Conservation (phyloP, 1,140 invertebrate genomes). For the Orius insidiosus region DNA sequence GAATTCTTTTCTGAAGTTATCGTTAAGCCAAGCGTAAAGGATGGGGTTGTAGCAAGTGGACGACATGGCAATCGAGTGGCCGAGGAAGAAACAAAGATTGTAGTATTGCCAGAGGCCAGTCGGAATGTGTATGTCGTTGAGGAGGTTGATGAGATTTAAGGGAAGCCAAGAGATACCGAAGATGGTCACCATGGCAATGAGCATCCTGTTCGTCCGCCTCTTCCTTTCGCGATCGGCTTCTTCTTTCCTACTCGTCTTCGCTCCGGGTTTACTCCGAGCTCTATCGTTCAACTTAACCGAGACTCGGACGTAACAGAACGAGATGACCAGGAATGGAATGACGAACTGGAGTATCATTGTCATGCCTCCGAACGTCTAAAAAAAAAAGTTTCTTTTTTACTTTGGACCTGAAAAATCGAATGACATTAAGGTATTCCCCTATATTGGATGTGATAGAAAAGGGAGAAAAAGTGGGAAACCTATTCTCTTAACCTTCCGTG, state of each 20-base stretch:
- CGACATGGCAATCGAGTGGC: conserved; percentile 86
- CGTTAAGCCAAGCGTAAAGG: conserved; percentile 96
- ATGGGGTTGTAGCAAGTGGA: conserved; percentile 92
- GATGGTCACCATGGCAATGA: conserved; percentile 91
- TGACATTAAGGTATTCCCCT: too few relatives aligned
- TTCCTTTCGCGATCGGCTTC: conserved; percentile 37
- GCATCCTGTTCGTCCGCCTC: conserved; percentile 44
- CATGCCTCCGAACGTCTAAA: conserved; percentile 61
- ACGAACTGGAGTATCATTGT: conserved; percentile 87
- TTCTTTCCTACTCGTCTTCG: conserved; percentile 59
- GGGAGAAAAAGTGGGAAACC: too few relatives aligned
- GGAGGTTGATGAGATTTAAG: conserved; percentile 73
- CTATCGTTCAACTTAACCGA: conserved; percentile 70
- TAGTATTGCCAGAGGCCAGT: conserved; percentile 65
- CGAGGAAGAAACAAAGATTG: conserved; percentile 66
- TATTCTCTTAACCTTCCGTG: too few relatives aligned
- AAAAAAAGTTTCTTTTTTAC: not conserved
- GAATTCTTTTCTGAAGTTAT: conserved; percentile 95
- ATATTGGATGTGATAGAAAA: too few relatives aligned
- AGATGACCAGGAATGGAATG: conserved; percentile 84
- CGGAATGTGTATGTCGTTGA: conserved; percentile 61
- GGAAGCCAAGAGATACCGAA: conserved; percentile 95
- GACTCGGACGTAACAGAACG: conserved; percentile 83
- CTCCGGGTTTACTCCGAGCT: conserved; percentile 57
- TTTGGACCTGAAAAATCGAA: not conserved